Percentiles rank a stretch among this genome's conserved stretches.
phyloP scores from a whole-genome alignment of 1,140 invertebrate genomes.

The Drosophila mayri region DNA sequence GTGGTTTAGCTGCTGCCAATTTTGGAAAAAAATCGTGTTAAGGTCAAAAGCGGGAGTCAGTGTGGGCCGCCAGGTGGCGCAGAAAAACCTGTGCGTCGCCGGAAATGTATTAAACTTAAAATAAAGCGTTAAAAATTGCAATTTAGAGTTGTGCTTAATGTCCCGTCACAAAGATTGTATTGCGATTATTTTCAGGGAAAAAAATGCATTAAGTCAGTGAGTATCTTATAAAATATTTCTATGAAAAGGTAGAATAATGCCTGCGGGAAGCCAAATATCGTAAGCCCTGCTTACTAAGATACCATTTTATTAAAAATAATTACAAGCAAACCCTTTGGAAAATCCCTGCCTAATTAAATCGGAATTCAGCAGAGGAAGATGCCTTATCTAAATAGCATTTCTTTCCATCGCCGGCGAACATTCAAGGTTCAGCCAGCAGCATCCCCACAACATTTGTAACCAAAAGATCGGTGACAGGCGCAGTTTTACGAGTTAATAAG shows the following conservation, averaged over 20 bases:
- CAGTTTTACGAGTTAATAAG: constrained; percentile 78
- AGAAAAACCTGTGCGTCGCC: constrained; percentile 24
- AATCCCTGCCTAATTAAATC: background rate
- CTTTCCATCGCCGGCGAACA: constrained; percentile 1
- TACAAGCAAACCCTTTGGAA: background rate
- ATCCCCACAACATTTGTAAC: constrained; percentile 48
- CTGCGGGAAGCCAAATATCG: background rate
- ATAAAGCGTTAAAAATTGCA: constrained; percentile 8
- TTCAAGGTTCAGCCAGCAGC: constrained; percentile 48
- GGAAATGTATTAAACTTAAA: constrained; percentile 55
- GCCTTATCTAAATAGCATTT: constrained; percentile 18
- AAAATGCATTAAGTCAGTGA: constrained; percentile 7
- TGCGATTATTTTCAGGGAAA: background rate
- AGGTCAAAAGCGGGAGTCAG: constrained; percentile 26
- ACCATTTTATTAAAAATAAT: background rate
- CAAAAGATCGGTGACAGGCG: constrained; percentile 51
- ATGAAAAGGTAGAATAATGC: background rate
- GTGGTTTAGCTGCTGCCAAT: constrained; percentile 19
- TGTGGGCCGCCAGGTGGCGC: constrained; percentile 14
- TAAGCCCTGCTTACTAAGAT: background rate
- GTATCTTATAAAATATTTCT: background rate
- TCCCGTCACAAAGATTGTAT: constrained; percentile 1
- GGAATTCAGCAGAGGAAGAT: background rate
- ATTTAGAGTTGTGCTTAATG: constrained; percentile 34
- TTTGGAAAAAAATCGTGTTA: constrained; percentile 32